Evolutionary conservation across 2,888 invertebrate species (phyloP).

Genomic region (Drosophila prostipennis): DNA sequence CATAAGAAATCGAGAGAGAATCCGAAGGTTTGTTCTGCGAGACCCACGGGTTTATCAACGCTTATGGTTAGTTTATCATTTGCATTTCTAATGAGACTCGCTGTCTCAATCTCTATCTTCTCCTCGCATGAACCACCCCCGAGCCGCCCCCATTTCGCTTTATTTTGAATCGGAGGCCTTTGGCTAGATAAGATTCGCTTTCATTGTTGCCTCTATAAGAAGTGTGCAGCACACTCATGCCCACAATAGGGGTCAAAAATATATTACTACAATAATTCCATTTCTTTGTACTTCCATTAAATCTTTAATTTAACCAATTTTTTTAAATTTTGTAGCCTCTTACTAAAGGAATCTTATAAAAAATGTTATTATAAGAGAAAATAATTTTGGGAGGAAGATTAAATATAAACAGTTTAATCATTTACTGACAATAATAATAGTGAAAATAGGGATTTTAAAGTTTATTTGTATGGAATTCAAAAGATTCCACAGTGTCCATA

Average conservation of each 20-base stretch:
- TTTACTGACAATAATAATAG: too few species aligned
- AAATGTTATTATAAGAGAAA: too few species aligned
- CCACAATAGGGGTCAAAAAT: conserved; percentile 4
- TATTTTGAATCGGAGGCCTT: conserved; percentile 22
- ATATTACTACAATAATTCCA: background rate
- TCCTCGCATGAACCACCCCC: conserved; percentile 20
- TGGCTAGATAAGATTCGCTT: conserved; percentile 65
- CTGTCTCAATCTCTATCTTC: conserved; percentile 1
- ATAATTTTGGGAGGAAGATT: too few species aligned
- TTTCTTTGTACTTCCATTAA: background rate
- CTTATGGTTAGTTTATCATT: conserved; percentile 70
- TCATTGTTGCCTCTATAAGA: conserved; percentile 24
- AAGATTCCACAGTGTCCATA: too few species aligned
- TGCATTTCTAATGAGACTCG: conserved; percentile 41
- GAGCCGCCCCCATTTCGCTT: conserved; percentile 7
- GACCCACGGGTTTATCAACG: conserved; percentile 48
- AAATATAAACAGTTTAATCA: too few species aligned
- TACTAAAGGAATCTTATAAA: too few species aligned
- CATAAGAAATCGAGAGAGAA: conserved; percentile 5
- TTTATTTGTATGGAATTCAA: too few species aligned
- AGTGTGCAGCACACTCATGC: conserved; percentile 8
- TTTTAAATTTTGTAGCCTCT: too few species aligned
- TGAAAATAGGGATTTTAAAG: too few species aligned
- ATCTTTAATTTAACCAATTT: too few species aligned
- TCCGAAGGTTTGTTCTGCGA: conserved; percentile 8